Conservation (phyloP, 2,113 vertebrate species). For the Dipodomys ordii region DNA sequence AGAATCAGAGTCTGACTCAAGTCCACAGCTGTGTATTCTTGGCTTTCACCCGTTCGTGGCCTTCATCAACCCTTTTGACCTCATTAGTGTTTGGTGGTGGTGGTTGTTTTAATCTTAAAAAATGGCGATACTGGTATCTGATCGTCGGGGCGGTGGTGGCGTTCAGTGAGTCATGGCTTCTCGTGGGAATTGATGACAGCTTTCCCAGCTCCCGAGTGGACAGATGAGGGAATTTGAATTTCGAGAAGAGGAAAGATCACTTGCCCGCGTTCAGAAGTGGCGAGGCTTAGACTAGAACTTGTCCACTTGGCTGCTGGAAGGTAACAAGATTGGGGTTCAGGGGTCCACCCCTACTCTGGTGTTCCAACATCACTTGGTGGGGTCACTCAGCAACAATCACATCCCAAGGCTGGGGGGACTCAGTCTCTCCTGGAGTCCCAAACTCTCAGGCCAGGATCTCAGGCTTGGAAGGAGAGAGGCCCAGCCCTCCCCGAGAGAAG, state of each 20-base stretch:
- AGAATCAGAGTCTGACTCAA: conserved; percentile 27
- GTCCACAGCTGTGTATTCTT: conserved; percentile 48
- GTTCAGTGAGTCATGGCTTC: conserved; percentile 55
- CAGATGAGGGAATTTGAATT: neutral
- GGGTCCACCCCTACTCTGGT: neutral
- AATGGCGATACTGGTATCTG: conserved; percentile 28
- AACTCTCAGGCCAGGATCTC: too few relatives aligned
- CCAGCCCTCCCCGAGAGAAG: too few relatives aligned
- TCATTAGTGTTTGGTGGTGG: neutral
- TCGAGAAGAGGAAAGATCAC: neutral
- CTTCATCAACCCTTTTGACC: conserved; percentile 51
- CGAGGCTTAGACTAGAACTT: neutral
- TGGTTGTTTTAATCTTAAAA: conserved; percentile 45
- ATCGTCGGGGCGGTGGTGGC: neutral
- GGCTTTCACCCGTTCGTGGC: conserved; percentile 59
- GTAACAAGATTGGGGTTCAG: neutral
- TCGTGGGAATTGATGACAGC: conserved; percentile 63
- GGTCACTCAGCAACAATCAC: neutral
- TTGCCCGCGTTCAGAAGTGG: neutral
- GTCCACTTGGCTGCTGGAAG: neutral
- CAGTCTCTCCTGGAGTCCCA: too few relatives aligned
- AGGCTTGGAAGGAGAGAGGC: too few relatives aligned
- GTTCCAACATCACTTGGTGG: neutral
- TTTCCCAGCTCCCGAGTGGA: conserved; percentile 23
- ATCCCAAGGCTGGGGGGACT: too few relatives aligned